Percentiles rank a stretch among this genome's conserved stretches.
Evolutionary conservation across 2,888 invertebrate genomes (phyloP).

Genomic region (Pachliopta kotzebuea): DNA sequence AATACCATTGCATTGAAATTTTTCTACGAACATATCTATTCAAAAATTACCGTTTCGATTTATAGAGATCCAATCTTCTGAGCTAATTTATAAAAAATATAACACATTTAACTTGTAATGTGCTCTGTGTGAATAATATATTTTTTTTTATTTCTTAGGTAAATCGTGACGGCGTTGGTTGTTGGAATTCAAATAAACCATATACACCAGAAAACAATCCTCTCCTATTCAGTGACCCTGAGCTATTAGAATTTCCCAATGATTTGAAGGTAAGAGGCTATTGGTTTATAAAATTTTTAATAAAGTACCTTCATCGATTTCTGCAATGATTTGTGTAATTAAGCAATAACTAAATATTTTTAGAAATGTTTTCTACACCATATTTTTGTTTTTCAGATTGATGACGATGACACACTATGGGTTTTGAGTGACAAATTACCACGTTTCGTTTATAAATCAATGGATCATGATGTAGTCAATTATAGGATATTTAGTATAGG

Average conservation of each 20-base stretch:
- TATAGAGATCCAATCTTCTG: no score
- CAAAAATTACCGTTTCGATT: no score
- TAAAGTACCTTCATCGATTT: no score
- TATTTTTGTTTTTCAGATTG: conserved; percentile 68
- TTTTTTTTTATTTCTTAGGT: conserved; percentile 57
- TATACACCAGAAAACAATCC: conserved; percentile 84
- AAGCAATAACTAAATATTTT: no score
- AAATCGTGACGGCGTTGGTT: conserved; percentile 88
- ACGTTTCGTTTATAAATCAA: conserved; percentile 82
- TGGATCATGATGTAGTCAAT: conserved; percentile 85
- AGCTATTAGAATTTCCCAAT: conserved; percentile 87
- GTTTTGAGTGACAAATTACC: conserved; percentile 89
- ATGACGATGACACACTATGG: conserved; percentile 81
- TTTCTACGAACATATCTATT: no score
- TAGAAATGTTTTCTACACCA: no score
- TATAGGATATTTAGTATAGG: conserved; percentile 82
- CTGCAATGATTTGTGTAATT: no score
- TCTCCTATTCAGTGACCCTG: conserved; percentile 84
- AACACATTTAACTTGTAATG: no score
- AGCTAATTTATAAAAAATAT: no score
- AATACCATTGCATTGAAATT: no score
- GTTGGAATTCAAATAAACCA: conserved; percentile 88
- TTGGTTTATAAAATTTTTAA: background rate
- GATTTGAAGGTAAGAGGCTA: conserved; percentile 82
- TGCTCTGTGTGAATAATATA: background rate